phyloP scores from a whole-genome alignment of 2,888 invertebrate species.

The Octodonta nipae region DNA sequence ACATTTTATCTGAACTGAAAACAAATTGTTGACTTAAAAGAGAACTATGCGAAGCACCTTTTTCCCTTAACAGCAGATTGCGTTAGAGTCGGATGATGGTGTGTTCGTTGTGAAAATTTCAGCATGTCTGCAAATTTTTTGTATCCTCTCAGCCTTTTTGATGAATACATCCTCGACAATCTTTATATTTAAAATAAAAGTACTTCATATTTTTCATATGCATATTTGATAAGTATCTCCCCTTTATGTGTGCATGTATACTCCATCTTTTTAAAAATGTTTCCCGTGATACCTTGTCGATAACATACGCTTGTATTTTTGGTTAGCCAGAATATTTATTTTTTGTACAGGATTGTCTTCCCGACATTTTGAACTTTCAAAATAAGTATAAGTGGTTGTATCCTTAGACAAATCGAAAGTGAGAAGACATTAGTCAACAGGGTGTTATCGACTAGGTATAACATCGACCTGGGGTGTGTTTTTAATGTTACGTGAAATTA shows the following conservation, averaged over 20 bases:
- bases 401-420: no score
- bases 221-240: constrained; percentile 21
- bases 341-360: no score
- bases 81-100: constrained; percentile 12
- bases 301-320: constrained; percentile 4
- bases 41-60: no score
- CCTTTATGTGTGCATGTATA: constrained; percentile 20
- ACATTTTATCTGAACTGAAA: no score
- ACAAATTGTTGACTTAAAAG: no score
- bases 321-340: no score
- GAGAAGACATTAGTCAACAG: no score
- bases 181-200: constrained; percentile 19
- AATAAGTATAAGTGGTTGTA: neutral
- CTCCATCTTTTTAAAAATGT: constrained; percentile 12
- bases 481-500: no score
- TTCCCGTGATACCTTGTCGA: constrained; percentile 1
- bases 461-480: no score
- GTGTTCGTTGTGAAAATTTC: constrained; percentile 13
- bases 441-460: no score
- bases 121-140: constrained; percentile 22
- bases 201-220: constrained; percentile 30
- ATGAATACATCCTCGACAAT: constrained; percentile 32
- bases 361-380: no score
- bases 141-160: constrained; percentile 32
- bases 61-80: no score